phyloP scores from a whole-genome alignment of 2,888 invertebrate species.

The Stenoptilia bipunctidactyla region DNA sequence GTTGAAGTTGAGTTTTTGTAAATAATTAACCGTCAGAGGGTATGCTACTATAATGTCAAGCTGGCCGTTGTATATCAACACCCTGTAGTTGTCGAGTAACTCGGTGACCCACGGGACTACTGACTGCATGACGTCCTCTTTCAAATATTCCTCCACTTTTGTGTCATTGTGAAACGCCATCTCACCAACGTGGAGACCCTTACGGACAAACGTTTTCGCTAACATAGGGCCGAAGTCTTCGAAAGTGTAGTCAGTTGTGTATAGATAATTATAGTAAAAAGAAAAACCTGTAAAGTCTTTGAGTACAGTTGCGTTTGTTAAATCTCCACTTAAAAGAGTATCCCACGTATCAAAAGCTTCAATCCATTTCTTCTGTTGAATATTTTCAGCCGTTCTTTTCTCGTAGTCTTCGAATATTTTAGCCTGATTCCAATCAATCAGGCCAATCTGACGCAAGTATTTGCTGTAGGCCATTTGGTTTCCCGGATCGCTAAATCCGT shows the following conservation, averaged over 20 bases:
- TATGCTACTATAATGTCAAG: too few species aligned
- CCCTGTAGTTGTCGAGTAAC: conserved; percentile 67
- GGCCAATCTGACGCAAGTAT: too few species aligned
- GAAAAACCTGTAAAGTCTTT: background rate
- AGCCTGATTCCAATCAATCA: too few species aligned
- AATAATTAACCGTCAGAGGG: conserved; percentile 78
- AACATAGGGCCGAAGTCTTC: conserved; percentile 50
- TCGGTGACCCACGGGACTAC: conserved; percentile 74
- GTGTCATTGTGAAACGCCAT: conserved; percentile 66
- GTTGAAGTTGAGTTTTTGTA: conserved; percentile 73
- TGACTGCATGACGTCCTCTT: conserved; percentile 78
- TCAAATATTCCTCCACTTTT: conserved; percentile 72
- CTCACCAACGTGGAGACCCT: conserved; percentile 84
- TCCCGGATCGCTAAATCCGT: conserved; percentile 43
- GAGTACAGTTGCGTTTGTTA: background rate
- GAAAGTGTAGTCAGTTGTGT: background rate
- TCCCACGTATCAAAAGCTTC: background rate
- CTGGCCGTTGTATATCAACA: conserved; percentile 86
- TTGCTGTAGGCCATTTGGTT: too few species aligned
- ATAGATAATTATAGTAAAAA: conserved; percentile 1
- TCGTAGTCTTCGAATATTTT: background rate
- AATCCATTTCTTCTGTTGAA: conserved; percentile 2
- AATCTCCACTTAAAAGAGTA: background rate
- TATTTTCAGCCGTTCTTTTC: background rate
- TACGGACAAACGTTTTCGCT: conserved; percentile 66